phyloP scores from a whole-genome alignment of 2,113 vertebrate genomes.

The Chloebia gouldiae region DNA sequence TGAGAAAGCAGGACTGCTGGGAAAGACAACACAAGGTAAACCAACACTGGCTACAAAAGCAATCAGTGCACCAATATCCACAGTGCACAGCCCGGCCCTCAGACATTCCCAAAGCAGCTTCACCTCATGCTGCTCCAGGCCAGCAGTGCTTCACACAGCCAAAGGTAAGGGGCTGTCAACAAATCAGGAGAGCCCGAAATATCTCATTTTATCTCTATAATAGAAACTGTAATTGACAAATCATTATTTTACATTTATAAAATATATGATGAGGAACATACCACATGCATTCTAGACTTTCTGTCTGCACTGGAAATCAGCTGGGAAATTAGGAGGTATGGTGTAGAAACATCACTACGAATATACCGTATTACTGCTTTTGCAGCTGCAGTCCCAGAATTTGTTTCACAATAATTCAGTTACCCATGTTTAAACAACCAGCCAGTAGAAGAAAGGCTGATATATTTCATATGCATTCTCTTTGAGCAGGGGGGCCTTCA shows the following conservation, averaged over 20 bases:
- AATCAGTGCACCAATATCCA: neutral
- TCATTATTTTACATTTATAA: slow-evolving; percentile 37
- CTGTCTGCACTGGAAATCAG: slow-evolving; percentile 60
- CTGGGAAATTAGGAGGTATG: slow-evolving; percentile 54
- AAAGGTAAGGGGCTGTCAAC: neutral
- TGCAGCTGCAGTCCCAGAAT: slow-evolving; percentile 60
- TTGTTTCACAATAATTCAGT: slow-evolving; percentile 68
- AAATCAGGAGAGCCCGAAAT: neutral
- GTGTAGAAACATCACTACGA: slow-evolving; percentile 25
- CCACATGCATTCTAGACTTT: slow-evolving; percentile 49
- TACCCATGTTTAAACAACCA: slow-evolving; percentile 63
- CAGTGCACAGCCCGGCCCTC: neutral
- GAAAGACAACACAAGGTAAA: slow-evolving; percentile 55
- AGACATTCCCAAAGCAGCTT: neutral
- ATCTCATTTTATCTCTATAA: neutral
- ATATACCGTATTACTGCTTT: slow-evolving; percentile 55
- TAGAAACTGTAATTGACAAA: slow-evolving; percentile 43
- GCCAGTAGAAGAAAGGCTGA: slow-evolving; percentile 55
- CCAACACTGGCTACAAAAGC: slow-evolving; percentile 36
- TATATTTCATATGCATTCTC: slow-evolving; percentile 59
- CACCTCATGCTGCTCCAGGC: neutral
- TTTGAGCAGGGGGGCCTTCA: slow-evolving; percentile 58
- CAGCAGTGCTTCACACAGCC: neutral
- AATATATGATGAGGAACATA: slow-evolving; percentile 50
- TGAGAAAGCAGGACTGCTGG: slow-evolving; percentile 13